Percentiles rank a stretch among this genome's conserved stretches.
Evolutionary conservation across 2,797 vertebrate species (phyloP).

Genomic region (Diplodus sargus): DNA sequence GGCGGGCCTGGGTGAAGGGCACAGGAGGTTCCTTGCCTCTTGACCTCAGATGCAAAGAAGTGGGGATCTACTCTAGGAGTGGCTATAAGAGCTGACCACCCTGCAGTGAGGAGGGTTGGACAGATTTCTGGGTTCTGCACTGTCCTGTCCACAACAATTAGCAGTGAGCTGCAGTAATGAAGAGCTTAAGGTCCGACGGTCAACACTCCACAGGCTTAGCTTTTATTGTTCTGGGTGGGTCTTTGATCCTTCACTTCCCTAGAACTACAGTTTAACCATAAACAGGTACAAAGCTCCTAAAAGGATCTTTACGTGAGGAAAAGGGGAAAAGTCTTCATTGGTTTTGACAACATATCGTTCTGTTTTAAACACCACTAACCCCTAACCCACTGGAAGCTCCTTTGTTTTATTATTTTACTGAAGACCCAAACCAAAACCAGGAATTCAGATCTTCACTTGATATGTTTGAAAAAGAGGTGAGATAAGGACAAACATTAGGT

Average conservation of each 20-base stretch:
- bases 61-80: conserved; percentile 24
- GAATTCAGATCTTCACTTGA: neutral
- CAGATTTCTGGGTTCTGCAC: conserved; percentile 50
- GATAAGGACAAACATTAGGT: conserved; percentile 4
- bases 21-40: conserved; percentile 39
- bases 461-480: conserved; percentile 10
- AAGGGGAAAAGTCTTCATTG: conserved; percentile 22
- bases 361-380: conserved; percentile 25
- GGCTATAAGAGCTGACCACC: conserved; percentile 57
- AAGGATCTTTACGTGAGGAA: conserved; percentile 34
- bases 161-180: conserved; percentile 75
- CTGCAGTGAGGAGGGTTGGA: conserved; percentile 52
- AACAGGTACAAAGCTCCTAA: conserved; percentile 48
- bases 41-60: conserved; percentile 46
- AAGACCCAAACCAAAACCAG: conserved; percentile 20
- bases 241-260: conserved; percentile 66
- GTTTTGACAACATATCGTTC: conserved; percentile 37
- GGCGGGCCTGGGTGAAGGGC: conserved; percentile 34
- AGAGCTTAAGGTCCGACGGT: conserved; percentile 76
- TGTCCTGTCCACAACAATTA: conserved; percentile 76
- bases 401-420: conserved; percentile 29
- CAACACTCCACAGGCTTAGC: conserved; percentile 64
- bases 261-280: conserved; percentile 56
- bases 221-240: conserved; percentile 72
- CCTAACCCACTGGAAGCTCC: neutral